phyloP scores from a whole-genome alignment of 2,797 vertebrate genomes.

The Argya squamiceps region DNA sequence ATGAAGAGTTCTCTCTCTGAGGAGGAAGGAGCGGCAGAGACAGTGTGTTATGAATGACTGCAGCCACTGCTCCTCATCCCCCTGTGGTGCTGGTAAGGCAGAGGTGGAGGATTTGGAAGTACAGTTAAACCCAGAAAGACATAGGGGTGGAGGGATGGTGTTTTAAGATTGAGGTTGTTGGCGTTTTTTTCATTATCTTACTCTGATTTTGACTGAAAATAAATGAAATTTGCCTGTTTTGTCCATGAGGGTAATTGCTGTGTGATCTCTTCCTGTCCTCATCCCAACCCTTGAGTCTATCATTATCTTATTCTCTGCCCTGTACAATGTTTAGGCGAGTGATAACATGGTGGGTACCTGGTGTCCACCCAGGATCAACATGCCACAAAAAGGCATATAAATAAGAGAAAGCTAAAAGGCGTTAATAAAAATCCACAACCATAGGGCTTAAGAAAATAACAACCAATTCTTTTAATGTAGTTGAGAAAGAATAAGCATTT shows the following conservation, averaged over 20 bases:
- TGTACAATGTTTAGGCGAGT: not conserved
- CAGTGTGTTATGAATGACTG: accelerated
- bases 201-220: not conserved
- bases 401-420: not conserved
- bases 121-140: not conserved
- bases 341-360: not conserved
- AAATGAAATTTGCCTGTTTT: not conserved
- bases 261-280: not conserved
- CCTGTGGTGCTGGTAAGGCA: accelerated
- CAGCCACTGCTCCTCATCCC: not conserved
- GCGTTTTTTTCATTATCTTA: not conserved
- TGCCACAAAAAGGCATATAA: not conserved
- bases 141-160: accelerated
- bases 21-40: not conserved
- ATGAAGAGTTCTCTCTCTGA: not conserved
- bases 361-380: not conserved
- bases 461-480: not conserved
- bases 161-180: not conserved
- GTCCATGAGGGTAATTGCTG: not conserved
- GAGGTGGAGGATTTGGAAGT: not conserved
- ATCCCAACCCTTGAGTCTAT: not conserved
- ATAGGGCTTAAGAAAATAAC: not conserved
- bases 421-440: not conserved
- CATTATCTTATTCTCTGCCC: not conserved
- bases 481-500: not conserved